phyloP scores from a whole-genome alignment of 2,113 vertebrate genomes.

The Serilophus lunatus region DNA sequence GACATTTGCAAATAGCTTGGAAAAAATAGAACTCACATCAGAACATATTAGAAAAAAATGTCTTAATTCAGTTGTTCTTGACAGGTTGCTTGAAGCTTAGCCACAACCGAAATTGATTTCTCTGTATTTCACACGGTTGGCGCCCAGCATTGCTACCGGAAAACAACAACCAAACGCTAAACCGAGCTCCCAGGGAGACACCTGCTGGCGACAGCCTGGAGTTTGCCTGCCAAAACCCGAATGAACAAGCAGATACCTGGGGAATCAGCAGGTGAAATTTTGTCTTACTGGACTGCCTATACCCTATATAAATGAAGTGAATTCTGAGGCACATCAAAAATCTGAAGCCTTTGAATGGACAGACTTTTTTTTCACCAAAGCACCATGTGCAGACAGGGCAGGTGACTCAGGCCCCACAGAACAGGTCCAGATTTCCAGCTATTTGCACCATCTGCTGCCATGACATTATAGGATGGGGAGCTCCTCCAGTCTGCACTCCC shows the following conservation, averaged over 20 bases:
- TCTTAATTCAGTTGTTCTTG: background rate
- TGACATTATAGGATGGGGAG: background rate
- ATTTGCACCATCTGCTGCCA: slow-evolving; percentile 38
- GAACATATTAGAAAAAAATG: background rate
- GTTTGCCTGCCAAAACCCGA: background rate
- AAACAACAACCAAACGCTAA: background rate
- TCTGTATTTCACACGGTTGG: background rate
- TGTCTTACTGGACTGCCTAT: background rate
- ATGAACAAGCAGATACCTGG: background rate
- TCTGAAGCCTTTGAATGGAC: background rate
- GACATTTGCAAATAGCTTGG: background rate
- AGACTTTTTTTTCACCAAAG: background rate
- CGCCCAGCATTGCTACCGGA: background rate
- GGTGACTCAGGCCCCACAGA: background rate
- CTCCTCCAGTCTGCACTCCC: background rate
- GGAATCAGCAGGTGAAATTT: rapidly evolving
- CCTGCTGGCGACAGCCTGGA: background rate
- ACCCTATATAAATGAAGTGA: background rate
- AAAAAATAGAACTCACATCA: background rate
- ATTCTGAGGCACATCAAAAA: background rate
- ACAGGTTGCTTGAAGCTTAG: background rate
- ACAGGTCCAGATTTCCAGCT: background rate
- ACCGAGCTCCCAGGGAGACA: background rate
- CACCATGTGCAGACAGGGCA: rapidly evolving
- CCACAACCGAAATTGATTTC: background rate